Conservation (phyloP, 2,888 invertebrate species). For the Allygus modestus region DNA sequence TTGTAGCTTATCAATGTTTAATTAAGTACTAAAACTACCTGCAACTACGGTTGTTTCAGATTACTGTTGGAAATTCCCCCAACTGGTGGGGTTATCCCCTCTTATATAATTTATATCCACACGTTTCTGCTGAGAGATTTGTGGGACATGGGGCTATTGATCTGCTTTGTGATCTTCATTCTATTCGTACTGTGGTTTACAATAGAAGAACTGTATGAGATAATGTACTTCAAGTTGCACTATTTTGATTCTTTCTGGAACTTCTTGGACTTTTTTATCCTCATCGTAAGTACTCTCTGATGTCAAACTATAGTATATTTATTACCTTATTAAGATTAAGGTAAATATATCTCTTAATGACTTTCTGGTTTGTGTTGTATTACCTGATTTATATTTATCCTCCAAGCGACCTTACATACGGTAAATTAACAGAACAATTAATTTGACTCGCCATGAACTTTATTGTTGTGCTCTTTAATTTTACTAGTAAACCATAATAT, state of each 20-base stretch:
- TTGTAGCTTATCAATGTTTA: too few relatives aligned
- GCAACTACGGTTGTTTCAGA: constrained; percentile 73
- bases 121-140: constrained; percentile 73
- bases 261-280: constrained; percentile 79
- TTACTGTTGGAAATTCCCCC: constrained; percentile 83
- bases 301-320: too few relatives aligned
- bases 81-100: constrained; percentile 82
- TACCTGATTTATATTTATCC: too few relatives aligned
- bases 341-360: too few relatives aligned
- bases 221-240: constrained; percentile 75
- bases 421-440: too few relatives aligned
- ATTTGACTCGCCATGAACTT: too few relatives aligned
- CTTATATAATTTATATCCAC: constrained; percentile 78
- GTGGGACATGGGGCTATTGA: constrained; percentile 77
- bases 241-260: constrained; percentile 82
- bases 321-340: too few relatives aligned
- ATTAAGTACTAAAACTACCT: too few relatives aligned
- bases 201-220: constrained; percentile 77
- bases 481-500: too few relatives aligned
- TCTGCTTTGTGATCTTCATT: constrained; percentile 77
- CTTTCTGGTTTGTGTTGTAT: too few relatives aligned
- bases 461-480: too few relatives aligned
- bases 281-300: constrained; percentile 74
- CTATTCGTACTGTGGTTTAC: constrained; percentile 80
- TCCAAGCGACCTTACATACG: too few relatives aligned